phyloP scores from a whole-genome alignment of 2,113 vertebrate genomes.

The Equus quagga region DNA sequence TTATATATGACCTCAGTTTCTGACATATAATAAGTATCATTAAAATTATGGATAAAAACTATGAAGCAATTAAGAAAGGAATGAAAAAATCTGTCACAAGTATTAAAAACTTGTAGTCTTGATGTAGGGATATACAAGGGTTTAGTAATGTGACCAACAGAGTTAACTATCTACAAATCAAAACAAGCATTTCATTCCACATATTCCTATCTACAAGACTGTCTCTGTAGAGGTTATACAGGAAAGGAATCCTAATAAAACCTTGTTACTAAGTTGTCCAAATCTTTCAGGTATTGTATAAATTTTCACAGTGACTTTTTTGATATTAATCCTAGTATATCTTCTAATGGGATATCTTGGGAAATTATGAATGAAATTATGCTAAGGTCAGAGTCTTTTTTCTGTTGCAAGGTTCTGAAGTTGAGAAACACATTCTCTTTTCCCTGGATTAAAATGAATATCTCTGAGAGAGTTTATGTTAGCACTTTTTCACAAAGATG shows the following conservation, averaged over 20 bases:
- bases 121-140: background rate
- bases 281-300: background rate
- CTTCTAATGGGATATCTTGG: background rate
- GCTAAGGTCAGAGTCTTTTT: background rate
- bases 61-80: background rate
- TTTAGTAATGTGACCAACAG: background rate
- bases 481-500: slow-evolving; percentile 47
- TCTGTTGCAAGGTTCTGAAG: background rate
- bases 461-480: background rate
- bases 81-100: background rate
- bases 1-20: background rate
- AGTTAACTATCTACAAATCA: background rate
- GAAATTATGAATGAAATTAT: background rate
- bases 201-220: background rate
- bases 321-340: background rate
- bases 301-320: background rate
- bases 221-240: background rate
- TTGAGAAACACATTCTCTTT: background rate
- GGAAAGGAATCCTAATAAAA: background rate
- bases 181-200: background rate
- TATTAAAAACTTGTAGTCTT: background rate
- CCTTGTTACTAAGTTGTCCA: background rate
- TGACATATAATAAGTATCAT: background rate
- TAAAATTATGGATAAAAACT: background rate
- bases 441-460: background rate